Percentiles rank a stretch among this genome's conserved stretches.
phyloP scores from a whole-genome alignment of 2,113 vertebrate species.

The Caretta caretta region DNA sequence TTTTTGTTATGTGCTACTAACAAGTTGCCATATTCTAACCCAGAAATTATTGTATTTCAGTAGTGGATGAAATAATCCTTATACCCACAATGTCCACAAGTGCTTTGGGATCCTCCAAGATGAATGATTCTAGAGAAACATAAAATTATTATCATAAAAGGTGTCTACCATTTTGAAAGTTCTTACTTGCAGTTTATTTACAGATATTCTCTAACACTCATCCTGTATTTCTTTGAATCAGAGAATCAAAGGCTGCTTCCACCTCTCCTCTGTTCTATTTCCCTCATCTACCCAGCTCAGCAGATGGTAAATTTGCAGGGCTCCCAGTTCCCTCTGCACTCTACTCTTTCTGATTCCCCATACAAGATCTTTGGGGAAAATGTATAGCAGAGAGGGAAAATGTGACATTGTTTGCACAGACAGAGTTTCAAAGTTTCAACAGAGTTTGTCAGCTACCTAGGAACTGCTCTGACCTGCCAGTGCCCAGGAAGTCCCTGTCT shows the following conservation, averaged over 20 bases:
- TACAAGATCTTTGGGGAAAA: background rate
- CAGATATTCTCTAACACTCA: background rate
- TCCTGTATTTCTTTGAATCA: background rate
- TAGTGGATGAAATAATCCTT: background rate
- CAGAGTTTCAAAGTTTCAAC: background rate
- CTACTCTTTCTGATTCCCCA: background rate
- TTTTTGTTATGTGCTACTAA: background rate
- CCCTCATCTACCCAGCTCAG: background rate
- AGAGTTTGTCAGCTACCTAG: background rate
- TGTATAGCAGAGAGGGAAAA: background rate
- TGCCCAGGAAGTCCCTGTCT: background rate
- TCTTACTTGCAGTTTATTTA: constrained; percentile 4
- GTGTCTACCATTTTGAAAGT: background rate
- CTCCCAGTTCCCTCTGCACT: background rate
- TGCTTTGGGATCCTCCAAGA: background rate
- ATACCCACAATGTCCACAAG: background rate
- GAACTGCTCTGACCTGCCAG: background rate
- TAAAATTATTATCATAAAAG: background rate
- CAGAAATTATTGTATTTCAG: background rate
- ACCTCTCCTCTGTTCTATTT: background rate
- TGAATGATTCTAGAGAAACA: background rate
- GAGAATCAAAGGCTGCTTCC: background rate
- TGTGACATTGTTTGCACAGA: background rate
- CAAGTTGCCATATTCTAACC: background rate
- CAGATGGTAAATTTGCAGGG: background rate